Conservation (phyloP, 2,797 vertebrate species). For the Pipistrellus pipistrellus region DNA sequence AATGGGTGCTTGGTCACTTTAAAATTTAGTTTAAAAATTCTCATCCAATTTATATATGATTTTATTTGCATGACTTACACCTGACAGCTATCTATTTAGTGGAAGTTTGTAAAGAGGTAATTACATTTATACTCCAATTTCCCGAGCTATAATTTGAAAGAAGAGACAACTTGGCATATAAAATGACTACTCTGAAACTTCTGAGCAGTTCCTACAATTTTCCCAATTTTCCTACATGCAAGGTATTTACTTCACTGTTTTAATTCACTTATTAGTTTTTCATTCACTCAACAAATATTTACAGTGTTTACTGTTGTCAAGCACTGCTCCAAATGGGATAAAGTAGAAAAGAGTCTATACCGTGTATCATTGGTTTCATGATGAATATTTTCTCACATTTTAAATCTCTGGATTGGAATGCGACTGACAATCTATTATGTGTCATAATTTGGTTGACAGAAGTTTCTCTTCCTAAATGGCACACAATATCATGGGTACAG, state of each 20-base stretch:
- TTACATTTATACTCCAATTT: conserved; percentile 48
- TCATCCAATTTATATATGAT: conserved; percentile 22
- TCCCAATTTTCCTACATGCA: conserved; percentile 25
- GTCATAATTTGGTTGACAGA: background rate
- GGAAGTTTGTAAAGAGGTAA: background rate
- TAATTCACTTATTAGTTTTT: background rate
- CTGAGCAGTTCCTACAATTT: background rate
- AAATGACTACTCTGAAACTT: background rate
- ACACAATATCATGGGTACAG: background rate
- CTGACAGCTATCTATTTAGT: background rate
- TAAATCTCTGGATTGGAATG: conserved; percentile 19
- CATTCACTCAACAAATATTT: background rate
- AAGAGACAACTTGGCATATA: conserved; percentile 16
- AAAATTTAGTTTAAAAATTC: conserved; percentile 9
- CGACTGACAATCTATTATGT: background rate
- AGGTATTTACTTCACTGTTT: conserved; percentile 12
- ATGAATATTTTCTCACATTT: background rate
- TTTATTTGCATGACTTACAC: conserved; percentile 49
- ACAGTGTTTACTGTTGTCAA: background rate
- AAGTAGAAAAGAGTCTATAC: background rate
- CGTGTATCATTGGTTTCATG: background rate
- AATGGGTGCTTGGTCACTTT: background rate
- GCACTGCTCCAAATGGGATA: background rate
- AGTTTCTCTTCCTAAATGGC: background rate
- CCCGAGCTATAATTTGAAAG: conserved; percentile 21